Percentiles rank a stretch among this genome's conserved stretches.
phyloP scores from a whole-genome alignment of 2,888 invertebrate species.

The Hirtodrosophila cameraria region DNA sequence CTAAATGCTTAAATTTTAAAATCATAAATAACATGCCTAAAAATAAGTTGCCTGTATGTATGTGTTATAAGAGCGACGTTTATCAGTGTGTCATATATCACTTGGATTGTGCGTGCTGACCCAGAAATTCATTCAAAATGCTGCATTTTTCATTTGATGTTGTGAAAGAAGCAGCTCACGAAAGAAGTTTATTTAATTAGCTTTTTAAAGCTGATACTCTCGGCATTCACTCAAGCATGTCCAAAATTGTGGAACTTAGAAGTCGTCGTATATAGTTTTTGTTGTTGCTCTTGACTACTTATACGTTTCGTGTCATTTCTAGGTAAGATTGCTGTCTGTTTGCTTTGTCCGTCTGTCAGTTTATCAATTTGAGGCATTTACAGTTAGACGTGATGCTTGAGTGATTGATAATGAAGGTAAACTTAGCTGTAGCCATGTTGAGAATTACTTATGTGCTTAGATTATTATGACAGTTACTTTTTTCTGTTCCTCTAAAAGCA shows the following conservation, averaged over 20 bases:
- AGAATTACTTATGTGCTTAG: conserved; percentile 10
- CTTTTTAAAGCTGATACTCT: conserved; percentile 42
- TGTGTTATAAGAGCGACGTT: conserved; percentile 37
- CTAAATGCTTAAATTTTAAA: conserved; percentile 54
- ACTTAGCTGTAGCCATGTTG: conserved; percentile 37
- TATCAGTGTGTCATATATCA: conserved; percentile 64
- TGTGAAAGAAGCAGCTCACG: conserved; percentile 27
- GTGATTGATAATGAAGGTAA: conserved; percentile 44
- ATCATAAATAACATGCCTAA: conserved; percentile 63
- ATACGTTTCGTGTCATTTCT: conserved; percentile 36
- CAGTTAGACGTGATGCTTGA: conserved; percentile 61
- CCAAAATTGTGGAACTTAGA: conserved; percentile 46
- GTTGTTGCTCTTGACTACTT: conserved; percentile 26
- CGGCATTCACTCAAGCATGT: conserved; percentile 63
- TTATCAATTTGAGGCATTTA: conserved; percentile 72
- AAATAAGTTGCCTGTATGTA: conserved; percentile 1
- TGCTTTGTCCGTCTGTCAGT: conserved; percentile 40
- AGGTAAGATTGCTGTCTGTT: conserved; percentile 43
- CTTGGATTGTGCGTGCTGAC: conserved; percentile 62
- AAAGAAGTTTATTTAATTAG: conserved; percentile 66
- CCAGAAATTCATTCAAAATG: conserved; percentile 56
- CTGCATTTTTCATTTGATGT: conserved; percentile 39
- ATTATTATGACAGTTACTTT: conserved; percentile 6
- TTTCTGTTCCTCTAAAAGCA: neutral
- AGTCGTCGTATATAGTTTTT: conserved; percentile 14